Base-by-base conservation (phyloP, 2,888 invertebrate species). In the Autographa gamma region DNA sequence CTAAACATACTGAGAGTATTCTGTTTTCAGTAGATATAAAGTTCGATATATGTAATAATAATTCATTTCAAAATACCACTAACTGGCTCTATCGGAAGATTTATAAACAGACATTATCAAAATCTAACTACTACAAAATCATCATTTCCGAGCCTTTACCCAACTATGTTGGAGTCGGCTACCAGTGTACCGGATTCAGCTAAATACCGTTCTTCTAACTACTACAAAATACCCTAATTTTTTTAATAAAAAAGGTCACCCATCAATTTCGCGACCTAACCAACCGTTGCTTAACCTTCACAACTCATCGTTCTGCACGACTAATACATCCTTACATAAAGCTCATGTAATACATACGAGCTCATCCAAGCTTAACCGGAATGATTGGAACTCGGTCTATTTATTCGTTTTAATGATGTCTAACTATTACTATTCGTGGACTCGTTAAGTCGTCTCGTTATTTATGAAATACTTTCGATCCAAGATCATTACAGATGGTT, bases 401-500 rank as follows among this genome's bases (percentile, higher is more conserved):
- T 69, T 74, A 83, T 80, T 78, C 58, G 60, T 73, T 74, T 67
- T 83, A 82, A 80, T 74, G 83, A 83, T 58, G 68, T 66, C 70
- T 63, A 68, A 71, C 66, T 73, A 66, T 62, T 54, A 66, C 65
- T 62, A 73, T 66, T 62, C 58, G 69, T 67, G 71, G 77, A 73
- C 74, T 85, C 86, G 87, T 85, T 85, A 84, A 80, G 66, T 73
- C 72, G 66, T 80, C 87, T 89, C 85, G 84, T 87, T 89, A 89
- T 87, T 86, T 86, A 86, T 86, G 84, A 77, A 86, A 89, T 86
- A 85, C 82, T 83, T 85, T 82, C 79, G 76, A 83, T 80, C 41
- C 63, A 73, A 64, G 69, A 73, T 80, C 73, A 73, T 77, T 79
- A 75, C 43, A 32, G 60, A 16, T 61, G 13, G 18, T 14, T 11